Evolutionary conservation across 2,888 invertebrate genomes (phyloP).

Genomic region (Gymnoscelis rufifasciata): DNA sequence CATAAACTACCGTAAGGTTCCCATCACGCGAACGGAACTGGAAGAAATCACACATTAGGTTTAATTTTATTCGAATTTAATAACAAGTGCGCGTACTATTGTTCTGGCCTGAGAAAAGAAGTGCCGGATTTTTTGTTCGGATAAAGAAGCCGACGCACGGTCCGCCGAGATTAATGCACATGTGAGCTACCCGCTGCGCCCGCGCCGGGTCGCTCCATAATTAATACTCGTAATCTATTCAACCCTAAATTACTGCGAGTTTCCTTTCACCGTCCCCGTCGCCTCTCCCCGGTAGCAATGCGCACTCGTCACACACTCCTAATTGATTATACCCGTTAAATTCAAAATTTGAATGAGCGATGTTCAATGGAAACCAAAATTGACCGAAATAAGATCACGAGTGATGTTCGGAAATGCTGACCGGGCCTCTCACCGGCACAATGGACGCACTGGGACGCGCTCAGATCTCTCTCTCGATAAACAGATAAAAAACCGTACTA

Average conservation of each 20-base stretch:
- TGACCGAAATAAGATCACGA: slow-evolving; percentile 71
- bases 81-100: slow-evolving; percentile 71
- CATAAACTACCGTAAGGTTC: slow-evolving; percentile 66
- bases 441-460: slow-evolving; percentile 54
- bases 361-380: slow-evolving; percentile 66
- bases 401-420: slow-evolving; percentile 49
- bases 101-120: slow-evolving; percentile 70
- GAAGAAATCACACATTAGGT: slow-evolving; percentile 72
- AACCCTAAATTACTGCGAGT: slow-evolving; percentile 47
- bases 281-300: slow-evolving; percentile 57
- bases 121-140: slow-evolving; percentile 62
- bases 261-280: slow-evolving; percentile 48
- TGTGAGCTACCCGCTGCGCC: slow-evolving; percentile 65
- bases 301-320: slow-evolving; percentile 62
- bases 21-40: slow-evolving; percentile 74
- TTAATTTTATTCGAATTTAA: slow-evolving; percentile 80
- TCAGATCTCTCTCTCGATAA: slow-evolving; percentile 71
- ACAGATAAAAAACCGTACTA: slow-evolving; percentile 57
- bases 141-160: slow-evolving; percentile 76
- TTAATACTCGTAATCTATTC: slow-evolving; percentile 74
- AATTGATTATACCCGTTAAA: slow-evolving; percentile 74
- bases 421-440: slow-evolving; percentile 60
- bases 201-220: slow-evolving; percentile 49
- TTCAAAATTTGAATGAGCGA: slow-evolving; percentile 70
- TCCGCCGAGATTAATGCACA: slow-evolving; percentile 70